Base-by-base conservation (phyloP, 2,113 vertebrate genomes). In the Canis aureus region DNA sequence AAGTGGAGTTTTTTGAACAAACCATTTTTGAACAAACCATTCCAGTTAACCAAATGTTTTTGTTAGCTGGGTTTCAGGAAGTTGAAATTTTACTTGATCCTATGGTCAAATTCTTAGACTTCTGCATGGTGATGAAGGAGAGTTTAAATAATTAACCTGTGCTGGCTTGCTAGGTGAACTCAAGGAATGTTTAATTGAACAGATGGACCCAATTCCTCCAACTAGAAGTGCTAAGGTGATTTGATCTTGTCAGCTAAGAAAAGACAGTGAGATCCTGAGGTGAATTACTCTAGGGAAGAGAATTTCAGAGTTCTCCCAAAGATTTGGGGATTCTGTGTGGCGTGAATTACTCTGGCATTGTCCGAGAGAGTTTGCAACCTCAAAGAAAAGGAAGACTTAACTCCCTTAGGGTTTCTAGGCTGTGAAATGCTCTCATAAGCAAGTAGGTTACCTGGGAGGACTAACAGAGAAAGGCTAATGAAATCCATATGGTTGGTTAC, bases 401-500 rank as follows among this genome's bases (percentile, higher is more conserved):
- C 69, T 19, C 89, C 97, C 97, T 90, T 92, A 96, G 95, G 97
- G 83, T 96, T 96, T 96, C 89, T 86, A 64, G 84, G 87, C 80
- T 96, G 67, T 91, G 95, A 97, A 97, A 98, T 85, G 95, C 95
- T 97, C 92, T 97, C 95, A 71, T 97, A 96, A 98, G 89, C 95
- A 98, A 97, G 96, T 98, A 98, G 97, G 97, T 96, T 98, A 95
- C n/a, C 69, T 90, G 73, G 53, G 80, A 98, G 49, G 82, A 95
- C 62, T 91, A 86, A 92, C 1, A 27, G 95, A 97, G 86, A 90
- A 91, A 60, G n/a, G 92, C 84, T 96, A 97, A 98, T 97, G 92
- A 97, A 93, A 96, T 96, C 95, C 97, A 96, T 96, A 97, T 95
- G 97, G 97, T 96, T 93, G 95, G 87, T 96, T 83, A 97, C 95